phyloP scores from a whole-genome alignment of 2,113 vertebrate genomes.

The Aspidoscelis tigris region DNA sequence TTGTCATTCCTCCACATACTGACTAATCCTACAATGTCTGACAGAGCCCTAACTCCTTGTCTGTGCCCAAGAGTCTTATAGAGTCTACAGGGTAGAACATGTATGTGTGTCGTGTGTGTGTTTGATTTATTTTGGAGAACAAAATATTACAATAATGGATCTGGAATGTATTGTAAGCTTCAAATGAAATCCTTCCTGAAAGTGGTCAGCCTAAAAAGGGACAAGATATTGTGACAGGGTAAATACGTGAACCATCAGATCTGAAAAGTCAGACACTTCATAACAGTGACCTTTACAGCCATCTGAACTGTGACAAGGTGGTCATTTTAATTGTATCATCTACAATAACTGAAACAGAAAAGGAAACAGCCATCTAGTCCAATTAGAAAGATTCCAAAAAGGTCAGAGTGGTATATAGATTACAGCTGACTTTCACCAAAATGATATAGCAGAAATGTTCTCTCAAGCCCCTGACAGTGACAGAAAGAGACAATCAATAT shows the following conservation, averaged over 20 bases:
- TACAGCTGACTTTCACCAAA: slow-evolving; percentile 14
- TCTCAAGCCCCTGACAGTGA: not conserved
- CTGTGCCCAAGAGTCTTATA: too few species aligned
- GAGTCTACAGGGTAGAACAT: too few species aligned
- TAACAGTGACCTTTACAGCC: slow-evolving; percentile 13
- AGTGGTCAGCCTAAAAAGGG: slow-evolving; percentile 3
- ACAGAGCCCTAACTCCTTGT: too few species aligned
- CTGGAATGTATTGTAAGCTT: not conserved
- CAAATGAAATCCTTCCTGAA: not conserved
- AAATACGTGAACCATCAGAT: slow-evolving; percentile 30
- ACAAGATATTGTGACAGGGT: slow-evolving; percentile 28
- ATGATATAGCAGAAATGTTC: slow-evolving; percentile 9
- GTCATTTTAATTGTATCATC: slow-evolving; percentile 15
- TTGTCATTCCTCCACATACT: too few species aligned
- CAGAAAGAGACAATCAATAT: not conserved
- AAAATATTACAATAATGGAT: not conserved
- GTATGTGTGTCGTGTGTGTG: too few species aligned
- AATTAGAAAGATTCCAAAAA: slow-evolving; percentile 37
- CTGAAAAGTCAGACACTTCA: slow-evolving; percentile 18
- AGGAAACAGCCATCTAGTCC: slow-evolving; percentile 23
- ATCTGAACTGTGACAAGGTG: slow-evolving; percentile 26
- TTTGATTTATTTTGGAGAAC: too few species aligned
- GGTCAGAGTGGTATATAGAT: not conserved
- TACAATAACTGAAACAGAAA: not conserved
- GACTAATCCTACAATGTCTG: too few species aligned